Percentiles rank a stretch among this genome's conserved stretches.
Evolutionary conservation across 2,888 invertebrate species (phyloP).

Genomic region (Ormyrus thymus): DNA sequence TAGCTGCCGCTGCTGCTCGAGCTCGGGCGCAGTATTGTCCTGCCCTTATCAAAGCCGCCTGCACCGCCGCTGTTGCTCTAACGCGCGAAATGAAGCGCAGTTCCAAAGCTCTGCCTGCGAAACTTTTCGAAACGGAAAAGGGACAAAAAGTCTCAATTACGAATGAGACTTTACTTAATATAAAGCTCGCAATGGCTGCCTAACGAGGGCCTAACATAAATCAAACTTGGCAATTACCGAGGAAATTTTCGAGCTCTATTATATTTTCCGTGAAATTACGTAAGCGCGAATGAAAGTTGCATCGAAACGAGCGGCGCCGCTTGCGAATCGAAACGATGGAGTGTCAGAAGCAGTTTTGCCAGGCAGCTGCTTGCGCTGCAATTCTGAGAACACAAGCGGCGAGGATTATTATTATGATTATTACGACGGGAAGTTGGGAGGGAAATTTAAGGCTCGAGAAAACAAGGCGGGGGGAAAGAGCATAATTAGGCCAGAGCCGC

Average conservation of each 20-base stretch:
- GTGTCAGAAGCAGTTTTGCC: conserved; percentile 39
- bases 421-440: conserved; percentile 2
- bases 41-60: conserved; percentile 10
- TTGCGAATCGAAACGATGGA: conserved; percentile 36
- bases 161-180: too few relatives aligned
- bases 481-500: conserved; percentile 32
- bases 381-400: conserved; percentile 19
- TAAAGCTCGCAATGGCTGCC: too few relatives aligned
- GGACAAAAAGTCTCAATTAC: too few relatives aligned
- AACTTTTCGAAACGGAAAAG: not conserved
- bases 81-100: conserved; percentile 18
- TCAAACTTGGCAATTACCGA: too few relatives aligned
- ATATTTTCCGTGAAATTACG: conserved; percentile 26
- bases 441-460: conserved; percentile 23
- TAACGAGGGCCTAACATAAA: too few relatives aligned
- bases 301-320: conserved; percentile 4
- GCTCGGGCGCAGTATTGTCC: not conserved
- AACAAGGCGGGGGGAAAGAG: not conserved
- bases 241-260: not conserved
- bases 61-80: not conserved
- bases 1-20: conserved; percentile 12
- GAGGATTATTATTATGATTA: conserved; percentile 32
- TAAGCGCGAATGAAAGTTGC: conserved; percentile 25
- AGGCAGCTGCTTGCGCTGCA: not conserved
- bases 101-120: not conserved